Percentiles rank a stretch among this genome's conserved stretches.
These are phyloP conservation scores for Lepilemur ruficaudatus DNA, from an alignment of 2,797 vertebrate species.

Conservation along the genomic window DNA sequence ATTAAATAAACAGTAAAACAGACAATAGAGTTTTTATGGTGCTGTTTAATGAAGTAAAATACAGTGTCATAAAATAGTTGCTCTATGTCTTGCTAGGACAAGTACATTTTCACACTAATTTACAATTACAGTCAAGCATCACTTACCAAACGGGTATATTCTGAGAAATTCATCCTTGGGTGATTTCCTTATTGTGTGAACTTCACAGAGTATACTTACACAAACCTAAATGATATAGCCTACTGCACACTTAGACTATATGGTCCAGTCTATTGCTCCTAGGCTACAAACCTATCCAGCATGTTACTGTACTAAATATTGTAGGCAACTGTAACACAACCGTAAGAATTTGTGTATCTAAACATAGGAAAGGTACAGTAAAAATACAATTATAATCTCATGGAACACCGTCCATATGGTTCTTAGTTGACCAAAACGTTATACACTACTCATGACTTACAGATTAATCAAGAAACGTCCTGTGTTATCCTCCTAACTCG, in stretches of 20 bases:
- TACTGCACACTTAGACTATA: background rate
- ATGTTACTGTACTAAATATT: background rate
- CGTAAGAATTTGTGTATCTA: background rate
- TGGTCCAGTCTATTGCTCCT: background rate
- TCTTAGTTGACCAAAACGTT: background rate
- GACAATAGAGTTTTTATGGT: background rate
- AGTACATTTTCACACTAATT: background rate
- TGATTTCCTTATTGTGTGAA: background rate
- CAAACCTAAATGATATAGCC: background rate
- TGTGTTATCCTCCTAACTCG: background rate
- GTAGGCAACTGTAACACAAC: background rate
- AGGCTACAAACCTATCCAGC: background rate
- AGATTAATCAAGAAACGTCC: background rate
- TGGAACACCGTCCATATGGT: background rate
- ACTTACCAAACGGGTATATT: background rate
- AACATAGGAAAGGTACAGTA: background rate
- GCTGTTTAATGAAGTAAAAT: background rate
- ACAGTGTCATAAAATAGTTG: background rate
- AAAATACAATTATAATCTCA: background rate
- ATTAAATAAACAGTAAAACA: conserved; percentile 23
- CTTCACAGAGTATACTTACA: background rate
- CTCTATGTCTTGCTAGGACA: background rate
- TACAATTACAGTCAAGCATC: background rate
- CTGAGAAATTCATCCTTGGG: background rate
- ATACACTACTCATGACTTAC: background rate